Conservation (phyloP, 2,888 invertebrate species). For the Melangyna quadrimaculata region DNA sequence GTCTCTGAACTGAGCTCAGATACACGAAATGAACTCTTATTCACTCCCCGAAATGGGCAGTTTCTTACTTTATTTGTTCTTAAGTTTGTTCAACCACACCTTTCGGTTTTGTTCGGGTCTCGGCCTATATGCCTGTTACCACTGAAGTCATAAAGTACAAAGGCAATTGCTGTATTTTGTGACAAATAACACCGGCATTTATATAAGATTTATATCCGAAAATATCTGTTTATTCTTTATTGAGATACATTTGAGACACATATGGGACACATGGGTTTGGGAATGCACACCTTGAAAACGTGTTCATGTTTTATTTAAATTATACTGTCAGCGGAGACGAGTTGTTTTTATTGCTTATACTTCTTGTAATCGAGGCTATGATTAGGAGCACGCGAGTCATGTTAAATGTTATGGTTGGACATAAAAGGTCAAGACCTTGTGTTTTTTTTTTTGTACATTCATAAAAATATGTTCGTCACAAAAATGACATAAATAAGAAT, state of each 20-base stretch:
- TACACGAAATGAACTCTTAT: constrained; percentile 7
- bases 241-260: constrained; percentile 33
- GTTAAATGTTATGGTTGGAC: not conserved
- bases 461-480: no score
- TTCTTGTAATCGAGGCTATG: constrained; percentile 1
- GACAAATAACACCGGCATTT: constrained; percentile 54
- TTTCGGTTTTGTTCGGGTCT: not conserved
- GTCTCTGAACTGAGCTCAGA: no score
- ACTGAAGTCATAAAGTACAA: constrained; percentile 44
- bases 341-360: constrained; percentile 6
- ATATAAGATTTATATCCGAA: constrained; percentile 61
- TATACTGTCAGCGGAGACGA: constrained; percentile 44
- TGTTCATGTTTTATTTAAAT: constrained; percentile 63
- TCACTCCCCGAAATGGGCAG: constrained; percentile 19
- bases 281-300: constrained; percentile 57
- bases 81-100: constrained; percentile 16
- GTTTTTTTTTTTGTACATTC: not conserved
- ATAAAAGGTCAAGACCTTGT: constrained; percentile 9
- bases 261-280: not conserved
- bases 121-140: constrained; percentile 17
- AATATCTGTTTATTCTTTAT: constrained; percentile 49
- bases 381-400: constrained; percentile 1
- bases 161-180: constrained; percentile 59
- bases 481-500: not conserved
- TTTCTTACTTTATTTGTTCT: not conserved